These are phyloP conservation scores for Cossypha caffra DNA, from an alignment of 2,797 vertebrate species.

Conservation along the genomic window DNA sequence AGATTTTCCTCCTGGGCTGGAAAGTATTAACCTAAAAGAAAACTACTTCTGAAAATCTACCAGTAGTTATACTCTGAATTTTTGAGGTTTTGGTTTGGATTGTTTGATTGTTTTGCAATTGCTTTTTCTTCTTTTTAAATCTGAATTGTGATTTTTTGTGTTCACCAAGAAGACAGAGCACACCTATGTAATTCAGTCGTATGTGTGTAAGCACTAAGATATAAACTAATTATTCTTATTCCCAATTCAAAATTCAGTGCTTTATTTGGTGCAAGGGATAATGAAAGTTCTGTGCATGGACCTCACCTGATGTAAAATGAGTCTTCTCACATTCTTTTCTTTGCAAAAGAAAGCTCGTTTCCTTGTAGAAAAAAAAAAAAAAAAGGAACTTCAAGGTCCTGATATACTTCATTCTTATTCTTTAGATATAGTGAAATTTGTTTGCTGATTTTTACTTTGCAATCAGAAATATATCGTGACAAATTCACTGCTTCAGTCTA, in stretches of 20 bases:
- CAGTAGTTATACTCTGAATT: background rate
- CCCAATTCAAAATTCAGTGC: background rate
- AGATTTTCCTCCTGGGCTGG: background rate
- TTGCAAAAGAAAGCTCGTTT: too few species aligned
- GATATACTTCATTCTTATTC: background rate
- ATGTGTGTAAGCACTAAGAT: fast-evolving
- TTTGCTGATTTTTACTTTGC: background rate
- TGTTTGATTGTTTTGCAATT: background rate
- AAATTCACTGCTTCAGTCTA: background rate
- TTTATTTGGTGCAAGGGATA: background rate
- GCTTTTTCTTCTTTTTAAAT: background rate
- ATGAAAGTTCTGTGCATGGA: background rate
- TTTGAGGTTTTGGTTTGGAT: background rate
- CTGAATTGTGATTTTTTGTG: background rate
- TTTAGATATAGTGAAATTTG: background rate
- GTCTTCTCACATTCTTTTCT: background rate
- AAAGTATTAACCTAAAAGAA: too few species aligned
- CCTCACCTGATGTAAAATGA: background rate
- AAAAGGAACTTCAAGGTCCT: background rate
- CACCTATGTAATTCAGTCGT: background rate
- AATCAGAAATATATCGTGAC: background rate
- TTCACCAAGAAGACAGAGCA: background rate
- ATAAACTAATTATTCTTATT: background rate
- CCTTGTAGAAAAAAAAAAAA: too few species aligned
- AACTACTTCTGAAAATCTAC: background rate